A percentile compares a stretch with the other conserved stretches of the same genome.
phyloP scores from a whole-genome alignment of 2,113 vertebrate genomes.

The Charadrius vociferus region DNA sequence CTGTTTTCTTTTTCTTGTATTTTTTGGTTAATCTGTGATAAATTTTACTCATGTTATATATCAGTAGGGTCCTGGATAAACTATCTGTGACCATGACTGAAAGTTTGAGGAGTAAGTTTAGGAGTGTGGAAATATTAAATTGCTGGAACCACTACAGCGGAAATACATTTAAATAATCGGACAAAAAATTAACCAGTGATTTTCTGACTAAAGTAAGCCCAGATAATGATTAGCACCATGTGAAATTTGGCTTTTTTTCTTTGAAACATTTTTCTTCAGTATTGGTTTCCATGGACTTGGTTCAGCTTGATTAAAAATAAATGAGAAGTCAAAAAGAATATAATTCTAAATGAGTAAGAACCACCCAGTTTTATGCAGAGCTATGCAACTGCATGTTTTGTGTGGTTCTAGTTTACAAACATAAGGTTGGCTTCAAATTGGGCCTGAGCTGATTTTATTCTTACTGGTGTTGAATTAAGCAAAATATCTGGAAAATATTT shows the following conservation, averaged over 20 bases:
- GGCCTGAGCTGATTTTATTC: not conserved
- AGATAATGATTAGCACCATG: not conserved
- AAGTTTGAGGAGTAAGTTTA: not conserved
- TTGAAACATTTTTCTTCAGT: not conserved
- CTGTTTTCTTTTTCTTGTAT: not conserved
- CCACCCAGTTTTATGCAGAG: not conserved
- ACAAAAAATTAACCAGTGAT: not conserved
- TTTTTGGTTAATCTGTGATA: not conserved
- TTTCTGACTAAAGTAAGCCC: not conserved
- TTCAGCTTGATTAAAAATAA: conserved; percentile 7
- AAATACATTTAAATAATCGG: not conserved
- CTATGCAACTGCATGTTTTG: not conserved
- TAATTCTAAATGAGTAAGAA: not conserved
- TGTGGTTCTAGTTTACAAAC: not conserved
- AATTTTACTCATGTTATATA: not conserved
- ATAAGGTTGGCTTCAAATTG: not conserved
- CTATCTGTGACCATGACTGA: not conserved
- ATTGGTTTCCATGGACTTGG: not conserved
- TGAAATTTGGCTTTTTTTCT: not conserved
- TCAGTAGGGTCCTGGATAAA: not conserved
- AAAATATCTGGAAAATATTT: conserved; percentile 20
- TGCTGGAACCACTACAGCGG: not conserved
- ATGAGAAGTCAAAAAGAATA: not conserved
- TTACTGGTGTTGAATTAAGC: not conserved
- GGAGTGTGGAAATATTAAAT: not conserved